Percentiles rank a stretch among this genome's conserved stretches.
These are phyloP conservation scores for Pseudois nayaur DNA, from an alignment of 2,113 vertebrate species.

Conservation along the genomic window DNA sequence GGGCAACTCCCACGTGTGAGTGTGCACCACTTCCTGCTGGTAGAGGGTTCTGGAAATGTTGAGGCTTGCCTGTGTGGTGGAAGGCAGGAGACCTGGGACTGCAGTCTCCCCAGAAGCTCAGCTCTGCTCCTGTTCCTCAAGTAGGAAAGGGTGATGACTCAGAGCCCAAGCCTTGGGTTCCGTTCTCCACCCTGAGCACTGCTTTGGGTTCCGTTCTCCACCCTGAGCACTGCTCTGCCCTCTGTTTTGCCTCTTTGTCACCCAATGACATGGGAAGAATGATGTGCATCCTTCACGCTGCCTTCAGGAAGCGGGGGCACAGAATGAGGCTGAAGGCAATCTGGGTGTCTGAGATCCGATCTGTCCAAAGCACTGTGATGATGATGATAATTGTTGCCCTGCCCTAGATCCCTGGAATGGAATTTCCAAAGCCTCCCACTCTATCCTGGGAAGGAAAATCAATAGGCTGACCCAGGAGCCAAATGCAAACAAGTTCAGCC, in stretches of 20 bases:
- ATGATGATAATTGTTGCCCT: neutral
- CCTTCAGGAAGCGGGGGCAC: neutral
- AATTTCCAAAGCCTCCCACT: neutral
- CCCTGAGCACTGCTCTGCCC: neutral
- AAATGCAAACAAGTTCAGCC: neutral
- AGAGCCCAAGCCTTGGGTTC: fast-evolving
- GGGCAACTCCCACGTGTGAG: neutral
- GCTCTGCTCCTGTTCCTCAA: neutral
- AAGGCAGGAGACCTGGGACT: fast-evolving
- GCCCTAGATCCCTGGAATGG: neutral
- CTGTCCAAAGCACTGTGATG: neutral
- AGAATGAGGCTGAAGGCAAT: neutral
- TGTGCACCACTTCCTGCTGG: neutral
- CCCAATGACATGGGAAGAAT: neutral
- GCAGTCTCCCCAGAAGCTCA: neutral
- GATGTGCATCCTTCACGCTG: fast-evolving
- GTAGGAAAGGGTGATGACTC: fast-evolving
- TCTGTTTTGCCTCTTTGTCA: neutral
- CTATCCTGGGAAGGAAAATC: neutral
- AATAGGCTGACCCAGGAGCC: neutral
- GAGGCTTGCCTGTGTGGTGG: too few species aligned
- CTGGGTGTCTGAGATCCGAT: neutral
- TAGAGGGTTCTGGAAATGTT: neutral
- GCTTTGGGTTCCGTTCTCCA: neutral
- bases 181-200: neutral